Percentiles rank a stretch among this genome's conserved stretches.
Evolutionary conservation across 2,113 vertebrate genomes (phyloP).

Genomic region (Python bivittatus): DNA sequence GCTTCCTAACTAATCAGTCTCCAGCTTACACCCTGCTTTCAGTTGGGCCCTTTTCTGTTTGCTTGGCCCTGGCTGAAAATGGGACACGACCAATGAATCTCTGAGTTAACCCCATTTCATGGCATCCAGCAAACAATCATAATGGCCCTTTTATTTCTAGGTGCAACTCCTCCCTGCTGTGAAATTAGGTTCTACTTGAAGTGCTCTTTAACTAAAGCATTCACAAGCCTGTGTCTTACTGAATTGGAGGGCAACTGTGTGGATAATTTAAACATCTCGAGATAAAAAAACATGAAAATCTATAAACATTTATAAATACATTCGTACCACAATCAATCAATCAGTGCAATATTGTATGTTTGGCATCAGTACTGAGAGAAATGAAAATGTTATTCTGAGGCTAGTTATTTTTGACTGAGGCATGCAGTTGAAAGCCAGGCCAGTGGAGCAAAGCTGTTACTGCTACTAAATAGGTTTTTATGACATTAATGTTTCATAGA

Average conservation of each 20-base stretch:
- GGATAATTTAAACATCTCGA: neutral
- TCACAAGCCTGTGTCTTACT: neutral
- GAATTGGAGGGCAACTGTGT: neutral
- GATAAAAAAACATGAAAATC: neutral
- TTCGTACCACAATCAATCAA: neutral
- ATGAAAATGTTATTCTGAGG: neutral
- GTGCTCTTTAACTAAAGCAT: neutral
- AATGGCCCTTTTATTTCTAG: neutral
- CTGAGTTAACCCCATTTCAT: conserved; percentile 77
- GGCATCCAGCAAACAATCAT: conserved; percentile 76
- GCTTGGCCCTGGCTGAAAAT: conserved; percentile 74
- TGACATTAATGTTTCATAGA: neutral
- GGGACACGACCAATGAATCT: conserved; percentile 84
- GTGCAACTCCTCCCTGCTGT: neutral
- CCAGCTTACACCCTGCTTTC: conserved; percentile 71
- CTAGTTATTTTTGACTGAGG: neutral
- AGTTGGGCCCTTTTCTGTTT: conserved; percentile 69
- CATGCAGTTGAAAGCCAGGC: neutral
- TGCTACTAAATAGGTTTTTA: neutral
- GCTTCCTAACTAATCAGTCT: conserved; percentile 77
- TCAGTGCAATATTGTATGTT: neutral
- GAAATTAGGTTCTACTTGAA: neutral
- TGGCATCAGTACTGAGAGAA: neutral
- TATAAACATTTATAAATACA: neutral
- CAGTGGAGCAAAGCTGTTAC: neutral